Conservation (phyloP, 2,797 vertebrate genomes). For the Streptopelia turtur region DNA sequence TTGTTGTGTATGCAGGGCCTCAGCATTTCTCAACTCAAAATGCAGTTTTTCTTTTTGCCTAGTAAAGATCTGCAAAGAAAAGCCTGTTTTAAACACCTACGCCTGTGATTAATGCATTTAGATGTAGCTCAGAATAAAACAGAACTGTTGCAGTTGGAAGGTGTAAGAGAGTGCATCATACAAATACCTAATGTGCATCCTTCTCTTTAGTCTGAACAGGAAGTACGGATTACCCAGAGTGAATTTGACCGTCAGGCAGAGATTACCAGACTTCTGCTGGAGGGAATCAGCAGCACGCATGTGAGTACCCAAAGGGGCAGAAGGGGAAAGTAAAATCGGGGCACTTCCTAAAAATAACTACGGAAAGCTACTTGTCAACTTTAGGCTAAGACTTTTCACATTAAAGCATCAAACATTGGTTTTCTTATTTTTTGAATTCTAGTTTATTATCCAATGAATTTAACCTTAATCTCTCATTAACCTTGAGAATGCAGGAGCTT, state of each 20-base stretch:
- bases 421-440: background rate
- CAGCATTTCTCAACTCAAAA: background rate
- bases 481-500: background rate
- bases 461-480: background rate
- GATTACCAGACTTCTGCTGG: slow-evolving; percentile 95
- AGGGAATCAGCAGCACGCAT: slow-evolving; percentile 97
- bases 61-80: background rate
- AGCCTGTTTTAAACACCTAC: background rate
- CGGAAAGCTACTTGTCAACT: background rate
- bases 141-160: background rate
- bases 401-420: background rate
- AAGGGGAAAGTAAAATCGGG: background rate
- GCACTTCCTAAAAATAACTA: background rate
- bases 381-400: background rate
- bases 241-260: slow-evolving; percentile 98
- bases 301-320: slow-evolving; percentile 77
- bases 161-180: background rate
- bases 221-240: slow-evolving; percentile 95
- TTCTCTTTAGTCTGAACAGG: slow-evolving; percentile 91
- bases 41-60: background rate
- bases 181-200: background rate
- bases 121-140: background rate
- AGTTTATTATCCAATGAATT: background rate
- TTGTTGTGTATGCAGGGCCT: background rate
- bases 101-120: background rate